Conservation (phyloP, 2,113 vertebrate genomes). For the Lagopus leucura region DNA sequence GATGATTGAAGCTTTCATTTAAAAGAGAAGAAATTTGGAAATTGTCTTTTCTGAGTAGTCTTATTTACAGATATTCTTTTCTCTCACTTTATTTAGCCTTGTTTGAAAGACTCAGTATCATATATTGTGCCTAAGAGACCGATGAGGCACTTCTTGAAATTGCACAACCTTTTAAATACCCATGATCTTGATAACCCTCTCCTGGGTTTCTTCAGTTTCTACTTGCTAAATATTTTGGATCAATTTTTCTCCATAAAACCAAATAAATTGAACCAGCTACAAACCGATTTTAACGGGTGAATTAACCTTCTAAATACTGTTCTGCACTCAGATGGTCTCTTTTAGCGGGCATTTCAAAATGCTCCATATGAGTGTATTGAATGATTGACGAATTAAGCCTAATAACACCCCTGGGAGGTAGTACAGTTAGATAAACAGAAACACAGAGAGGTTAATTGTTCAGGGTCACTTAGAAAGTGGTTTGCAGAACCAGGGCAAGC, state of each 20-base stretch:
- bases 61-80: neutral
- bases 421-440: slow-evolving; percentile 27
- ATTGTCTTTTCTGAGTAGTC: neutral
- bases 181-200: neutral
- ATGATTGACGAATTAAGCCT: slow-evolving; percentile 37
- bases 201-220: neutral
- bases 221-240: neutral
- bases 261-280: neutral
- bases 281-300: neutral
- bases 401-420: neutral
- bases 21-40: neutral
- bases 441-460: slow-evolving; percentile 28
- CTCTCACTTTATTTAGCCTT: neutral
- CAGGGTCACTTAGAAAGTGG: slow-evolving; percentile 30
- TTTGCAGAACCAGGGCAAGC: slow-evolving; percentile 41
- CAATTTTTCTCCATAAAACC: neutral
- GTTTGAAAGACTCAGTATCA: neutral
- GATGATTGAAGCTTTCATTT: neutral
- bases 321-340: neutral
- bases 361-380: neutral
- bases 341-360: slow-evolving; percentile 13
- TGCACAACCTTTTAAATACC: neutral
- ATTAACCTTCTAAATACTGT: neutral
- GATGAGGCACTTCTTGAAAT: neutral
- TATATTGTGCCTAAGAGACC: neutral